Evolutionary conservation across 1,140 invertebrate genomes (phyloP).

Genomic region (Cydia splendana): DNA sequence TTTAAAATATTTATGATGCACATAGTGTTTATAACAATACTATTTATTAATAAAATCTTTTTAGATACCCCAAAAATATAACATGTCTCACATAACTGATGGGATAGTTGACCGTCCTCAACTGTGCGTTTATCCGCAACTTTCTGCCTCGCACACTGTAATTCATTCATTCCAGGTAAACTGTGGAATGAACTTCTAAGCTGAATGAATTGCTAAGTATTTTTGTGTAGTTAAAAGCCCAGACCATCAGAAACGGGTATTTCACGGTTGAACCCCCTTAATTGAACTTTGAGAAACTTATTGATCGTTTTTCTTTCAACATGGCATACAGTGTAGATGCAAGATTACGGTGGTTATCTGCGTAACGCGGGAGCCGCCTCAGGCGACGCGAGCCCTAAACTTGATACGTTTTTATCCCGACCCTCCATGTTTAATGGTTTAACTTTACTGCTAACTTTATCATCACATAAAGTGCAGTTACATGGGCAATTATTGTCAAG

Average conservation of each 20-base stretch:
- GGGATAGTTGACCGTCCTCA: too few relatives aligned
- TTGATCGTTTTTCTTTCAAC: conserved; percentile 5
- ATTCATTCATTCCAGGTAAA: too few relatives aligned
- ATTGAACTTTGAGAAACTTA: not conserved
- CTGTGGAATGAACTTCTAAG: too few relatives aligned
- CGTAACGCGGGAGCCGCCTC: conserved; percentile 47
- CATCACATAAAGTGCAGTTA: not conserved
- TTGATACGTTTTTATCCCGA: conserved; percentile 19
- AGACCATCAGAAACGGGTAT: not conserved
- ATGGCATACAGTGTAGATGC: conserved; percentile 38
- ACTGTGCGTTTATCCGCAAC: too few relatives aligned
- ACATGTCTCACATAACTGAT: too few relatives aligned
- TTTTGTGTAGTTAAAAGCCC: not conserved
- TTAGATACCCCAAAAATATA: too few relatives aligned
- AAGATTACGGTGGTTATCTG: conserved; percentile 49
- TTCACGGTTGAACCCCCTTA: not conserved
- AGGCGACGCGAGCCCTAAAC: conserved; percentile 33
- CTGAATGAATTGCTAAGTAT: too few relatives aligned
- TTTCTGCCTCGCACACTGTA: too few relatives aligned
- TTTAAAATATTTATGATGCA: too few relatives aligned
- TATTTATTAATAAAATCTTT: too few relatives aligned
- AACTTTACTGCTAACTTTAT: conserved; percentile 16
- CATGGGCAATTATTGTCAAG: not conserved
- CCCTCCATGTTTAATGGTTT: not conserved
- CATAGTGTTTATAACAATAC: too few relatives aligned